Base-by-base conservation (phyloP, 2,888 invertebrate species). In the Melipona bicolor region DNA sequence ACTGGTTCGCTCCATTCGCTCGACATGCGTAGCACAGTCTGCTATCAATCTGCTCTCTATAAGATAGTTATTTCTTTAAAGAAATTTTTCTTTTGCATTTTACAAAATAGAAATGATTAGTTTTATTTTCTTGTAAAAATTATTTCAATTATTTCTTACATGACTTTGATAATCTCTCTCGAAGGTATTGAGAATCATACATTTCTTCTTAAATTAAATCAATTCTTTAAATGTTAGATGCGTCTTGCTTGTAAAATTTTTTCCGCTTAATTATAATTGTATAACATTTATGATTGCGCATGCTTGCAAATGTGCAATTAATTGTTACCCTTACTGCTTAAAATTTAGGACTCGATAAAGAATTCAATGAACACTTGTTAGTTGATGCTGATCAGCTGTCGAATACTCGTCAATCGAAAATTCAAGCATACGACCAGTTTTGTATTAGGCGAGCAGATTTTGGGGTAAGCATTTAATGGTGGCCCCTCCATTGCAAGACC, bases 361-460 rank as follows among this genome's bases (percentile, higher is more conserved):
- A 19, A 17, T 54, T 71, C 68, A 72, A 68, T 49, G 82, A 81
- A 77, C 52, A 24, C 13, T 54, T 32, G 27, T 61, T 61, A 61
- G 24, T 21, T 78, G 56, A 15, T 15, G 43, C 62, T 32, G 70
- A 94, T 94, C 93, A 93, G 89, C 92, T 94, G 94, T 94, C 94
- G 94, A 94, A 94, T 88, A 89, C 92, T 92, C 92, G 92, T 94
- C 94, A 94, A 94, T 94, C 93, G 93, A 93, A 92, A 94, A 94
- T 92, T 93, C 93, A 93, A 93, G 92, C 92, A 91, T 88, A 91
- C 93, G 94, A 94, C 94, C 94, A 94, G 94, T 92, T 93, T 93
- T 91, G 91, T 93, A 94, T 89, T 93, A 94, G 94, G 94, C 93
- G 88, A 94, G 79, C 94, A 94, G 93, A 93, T 92, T 91, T 91